Evolutionary conservation across 2,888 invertebrate species (phyloP), one percentile per base, ranked within the genome.

Genomic region (Netelia fuscicornis): DNA sequence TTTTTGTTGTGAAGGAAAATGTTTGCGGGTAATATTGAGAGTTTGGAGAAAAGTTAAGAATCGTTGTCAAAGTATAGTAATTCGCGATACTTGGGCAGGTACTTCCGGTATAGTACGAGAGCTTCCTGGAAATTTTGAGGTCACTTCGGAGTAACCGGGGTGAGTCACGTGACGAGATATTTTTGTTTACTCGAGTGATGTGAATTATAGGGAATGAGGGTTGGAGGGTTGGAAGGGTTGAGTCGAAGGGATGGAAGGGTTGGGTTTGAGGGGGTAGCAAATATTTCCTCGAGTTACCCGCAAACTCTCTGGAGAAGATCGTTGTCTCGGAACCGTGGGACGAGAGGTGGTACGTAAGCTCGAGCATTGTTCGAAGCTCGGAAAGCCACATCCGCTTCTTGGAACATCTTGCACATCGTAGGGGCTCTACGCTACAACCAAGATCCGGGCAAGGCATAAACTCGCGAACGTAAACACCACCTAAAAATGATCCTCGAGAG

Each of bases 141-240:
- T 62, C 13, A 23, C n/a, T 70, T 30, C 11, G 54, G 11, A 58
- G n/a, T 5, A 74, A 23, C 30, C 48, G 60, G 17, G 9, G 23
- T 8, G 20, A 58, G 9, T n/a, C 58, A 58, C 58, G 17, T 6
- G 17, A 54, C 60, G 30, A 48, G 58, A 83, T 83, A 76, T 86
- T 72, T 79, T 83, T 87, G 87, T 86, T 87, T 86, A 75, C 79
- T 58, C 75, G 71, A 84, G 81, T 87, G 86, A 87, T 87, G 87
- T 81, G 81, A 71, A 82, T 52, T 30, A 30, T 30, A 30, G 30
- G 0, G 30, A 30, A 30, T 30, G 30, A 30, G 30, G 30, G 30
- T 30, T 30, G 5, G 30, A 30, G 30, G 5, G 30, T 30, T 30
- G 30, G 3, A 30, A 30, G 30, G 30, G 30, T 30, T 30, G 2